These are phyloP conservation scores for Anticlea derivata DNA, from an alignment of 2,888 invertebrate species.

Conservation along the genomic window DNA sequence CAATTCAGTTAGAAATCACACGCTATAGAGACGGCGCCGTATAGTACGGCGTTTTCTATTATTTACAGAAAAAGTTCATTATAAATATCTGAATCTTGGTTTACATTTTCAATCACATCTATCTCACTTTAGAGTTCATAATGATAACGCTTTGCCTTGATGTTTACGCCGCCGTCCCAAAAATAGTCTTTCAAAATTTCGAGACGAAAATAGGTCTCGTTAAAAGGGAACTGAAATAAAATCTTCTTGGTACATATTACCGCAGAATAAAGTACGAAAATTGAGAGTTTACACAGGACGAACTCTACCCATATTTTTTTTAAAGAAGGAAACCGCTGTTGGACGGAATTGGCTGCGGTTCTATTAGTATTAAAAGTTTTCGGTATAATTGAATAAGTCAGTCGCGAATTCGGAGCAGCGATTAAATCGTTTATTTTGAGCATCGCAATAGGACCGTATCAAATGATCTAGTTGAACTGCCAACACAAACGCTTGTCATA, in stretches of 20 bases:
- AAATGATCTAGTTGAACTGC: too few species aligned
- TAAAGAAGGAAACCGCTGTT: conserved; percentile 22
- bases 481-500: neutral
- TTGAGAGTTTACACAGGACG: conserved; percentile 2
- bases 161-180: conserved; percentile 10
- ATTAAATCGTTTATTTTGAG: too few species aligned
- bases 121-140: conserved; percentile 1
- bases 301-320: conserved; percentile 3
- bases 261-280: conserved; percentile 8
- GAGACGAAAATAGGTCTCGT: neutral
- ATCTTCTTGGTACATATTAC: conserved; percentile 1
- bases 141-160: neutral
- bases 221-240: conserved; percentile 1
- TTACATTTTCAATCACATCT: conserved; percentile 9
- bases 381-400: neutral
- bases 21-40: conserved; percentile 3
- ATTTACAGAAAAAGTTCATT: conserved; percentile 12
- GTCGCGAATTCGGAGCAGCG: neutral
- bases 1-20: conserved; percentile 1
- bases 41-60: conserved; percentile 1
- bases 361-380: conserved; percentile 1
- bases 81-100: conserved; percentile 12
- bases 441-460: too few species aligned
- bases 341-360: conserved; percentile 29
- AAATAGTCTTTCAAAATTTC: conserved; percentile 5